Evolutionary conservation across 1,140 invertebrate genomes (phyloP).

Genomic region (Thaumetopoea pityocampa): DNA sequence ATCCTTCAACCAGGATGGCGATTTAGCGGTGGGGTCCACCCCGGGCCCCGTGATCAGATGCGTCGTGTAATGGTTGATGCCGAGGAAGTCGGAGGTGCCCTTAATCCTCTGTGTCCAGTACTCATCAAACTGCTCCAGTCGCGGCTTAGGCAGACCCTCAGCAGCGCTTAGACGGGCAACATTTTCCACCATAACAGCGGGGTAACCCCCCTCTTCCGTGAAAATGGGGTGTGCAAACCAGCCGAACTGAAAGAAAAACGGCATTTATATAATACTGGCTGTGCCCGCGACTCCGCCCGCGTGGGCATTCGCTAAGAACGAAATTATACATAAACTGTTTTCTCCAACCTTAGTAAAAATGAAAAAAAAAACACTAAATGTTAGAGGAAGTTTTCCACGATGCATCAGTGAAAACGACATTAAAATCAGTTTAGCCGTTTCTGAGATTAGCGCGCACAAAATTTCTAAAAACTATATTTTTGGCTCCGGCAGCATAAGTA

Average conservation of each 20-base stretch:
- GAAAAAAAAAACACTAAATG: no score
- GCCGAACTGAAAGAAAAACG: constrained; percentile 68
- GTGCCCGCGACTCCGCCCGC: no score
- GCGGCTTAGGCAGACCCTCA: constrained; percentile 64
- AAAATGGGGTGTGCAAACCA: constrained; percentile 80
- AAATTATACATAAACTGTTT: no score
- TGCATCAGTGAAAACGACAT: no score
- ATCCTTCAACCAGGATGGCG: constrained; percentile 71
- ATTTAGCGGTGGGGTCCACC: constrained; percentile 58
- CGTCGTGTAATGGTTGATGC: constrained; percentile 73
- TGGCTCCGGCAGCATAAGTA: no score
- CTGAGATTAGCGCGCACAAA: no score
- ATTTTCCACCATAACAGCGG: constrained; percentile 74
- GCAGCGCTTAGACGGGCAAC: constrained; percentile 65
- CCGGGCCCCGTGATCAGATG: constrained; percentile 61
- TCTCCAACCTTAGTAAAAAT: no score
- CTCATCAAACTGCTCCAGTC: constrained; percentile 69
- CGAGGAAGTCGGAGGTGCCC: constrained; percentile 75
- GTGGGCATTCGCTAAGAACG: no score
- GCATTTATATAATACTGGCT: not conserved
- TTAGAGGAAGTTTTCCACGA: no score
- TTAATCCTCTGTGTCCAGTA: constrained; percentile 68
- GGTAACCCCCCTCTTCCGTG: constrained; percentile 78
- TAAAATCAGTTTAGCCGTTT: no score
- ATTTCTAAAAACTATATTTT: no score